Conservation (phyloP, 1,140 invertebrate genomes). For the Ostrea denselamellosa region DNA sequence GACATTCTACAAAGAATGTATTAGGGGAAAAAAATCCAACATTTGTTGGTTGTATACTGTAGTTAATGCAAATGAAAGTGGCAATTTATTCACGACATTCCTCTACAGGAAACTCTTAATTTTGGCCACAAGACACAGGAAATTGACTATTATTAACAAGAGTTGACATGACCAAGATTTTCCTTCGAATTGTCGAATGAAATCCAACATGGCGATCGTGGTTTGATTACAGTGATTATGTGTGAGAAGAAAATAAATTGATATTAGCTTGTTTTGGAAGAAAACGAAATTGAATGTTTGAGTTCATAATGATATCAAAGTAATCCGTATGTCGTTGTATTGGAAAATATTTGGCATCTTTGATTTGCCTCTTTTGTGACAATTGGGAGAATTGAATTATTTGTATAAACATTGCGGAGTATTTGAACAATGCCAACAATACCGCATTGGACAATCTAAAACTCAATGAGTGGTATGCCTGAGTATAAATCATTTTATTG, state of each 20-base stretch:
- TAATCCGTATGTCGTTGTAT: conserved; percentile 25
- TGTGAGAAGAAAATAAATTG: neutral
- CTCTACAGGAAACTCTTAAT: conserved; percentile 32
- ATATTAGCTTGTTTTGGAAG: conserved; percentile 21
- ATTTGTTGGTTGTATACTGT: neutral
- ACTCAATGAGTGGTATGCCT: neutral
- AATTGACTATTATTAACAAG: conserved; percentile 44
- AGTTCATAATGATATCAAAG: conserved; percentile 36
- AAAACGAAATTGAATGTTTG: conserved; percentile 43
- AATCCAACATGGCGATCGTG: neutral
- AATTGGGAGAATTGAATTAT: conserved; percentile 31
- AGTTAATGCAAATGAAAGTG: conserved; percentile 11
- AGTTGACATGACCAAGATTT: conserved; percentile 44
- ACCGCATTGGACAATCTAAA: neutral
- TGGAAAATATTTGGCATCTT: conserved; percentile 24
- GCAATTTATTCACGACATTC: conserved; percentile 36
- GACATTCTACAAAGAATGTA: neutral
- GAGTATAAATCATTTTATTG: conserved; percentile 31
- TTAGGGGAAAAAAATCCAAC: neutral
- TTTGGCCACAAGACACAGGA: conserved; percentile 41
- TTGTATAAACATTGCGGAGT: neutral
- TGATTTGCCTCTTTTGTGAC: conserved; percentile 29
- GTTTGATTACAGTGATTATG: conserved; percentile 18
- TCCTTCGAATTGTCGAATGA: conserved; percentile 5
- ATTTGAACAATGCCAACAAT: conserved; percentile 2